Base-by-base conservation (phyloP, 2,888 invertebrate genomes). In the Pammene aurita region DNA sequence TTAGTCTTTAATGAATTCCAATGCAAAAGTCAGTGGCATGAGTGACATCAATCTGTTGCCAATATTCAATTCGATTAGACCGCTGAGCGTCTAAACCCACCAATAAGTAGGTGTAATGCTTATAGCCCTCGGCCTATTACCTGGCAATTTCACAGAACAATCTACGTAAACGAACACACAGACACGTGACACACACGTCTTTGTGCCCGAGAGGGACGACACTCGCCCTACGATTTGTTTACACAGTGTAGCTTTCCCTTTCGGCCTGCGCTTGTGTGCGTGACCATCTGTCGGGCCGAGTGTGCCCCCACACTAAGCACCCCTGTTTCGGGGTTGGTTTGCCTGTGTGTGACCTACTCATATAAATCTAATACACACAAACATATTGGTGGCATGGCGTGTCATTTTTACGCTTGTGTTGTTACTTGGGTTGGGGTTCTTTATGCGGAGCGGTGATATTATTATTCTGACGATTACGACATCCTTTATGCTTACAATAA, bases 71-170 rank as follows among this genome's bases (percentile, higher is more conserved):
- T 89, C 86, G 88, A 89, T 91, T 88, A 89, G 84, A 83, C 83
- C 81, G 84, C 85, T 84, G 84, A 87, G 84, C 87, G 83, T 80
- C 85, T 88, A 87, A 90, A 83, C 85, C 86, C 84, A 85, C 85
- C 87, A 89, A 89, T 90, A 89, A 90, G 88, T 91, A 89, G 88
- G 88, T 91, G 90, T 91, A 91, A 90, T 90, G 84, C 86, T n/a
- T 87, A 89, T 87, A 91, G 90, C 87, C 86, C 86, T 85, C 86
- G 84, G 90, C 90, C 91, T 92, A 92, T 92, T 92, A 92, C 92
- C 92, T 92, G 92, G 89, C 91, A 92, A 92, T 92, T 92, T 92
- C 90, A 91, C 91, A 89, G 92, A 90, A 90, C 90, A 91, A 90
- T 90, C 89, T 89, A 90, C 90, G 85, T 87, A 83, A 86, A 84